Percentiles rank a stretch among this genome's conserved stretches.
Conservation (phyloP, 2,888 invertebrate genomes). For the Nebria brevicollis region DNA sequence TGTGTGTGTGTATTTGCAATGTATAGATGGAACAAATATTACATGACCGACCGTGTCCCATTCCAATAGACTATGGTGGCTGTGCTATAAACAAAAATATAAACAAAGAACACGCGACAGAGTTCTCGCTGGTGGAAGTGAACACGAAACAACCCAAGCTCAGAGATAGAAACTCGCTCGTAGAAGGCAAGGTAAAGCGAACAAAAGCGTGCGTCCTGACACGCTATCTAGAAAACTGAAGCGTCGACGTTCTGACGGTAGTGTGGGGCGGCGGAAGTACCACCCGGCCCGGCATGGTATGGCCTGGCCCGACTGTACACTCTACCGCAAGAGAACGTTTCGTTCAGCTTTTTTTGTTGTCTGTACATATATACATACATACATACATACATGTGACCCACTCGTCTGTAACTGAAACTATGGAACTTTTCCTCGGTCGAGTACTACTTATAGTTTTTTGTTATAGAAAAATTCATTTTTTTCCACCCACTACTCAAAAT, state of each 20-base stretch:
- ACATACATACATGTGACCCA: background rate
- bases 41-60: background rate
- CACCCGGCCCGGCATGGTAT: too few species aligned
- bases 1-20: too few species aligned
- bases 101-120: background rate
- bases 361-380: background rate
- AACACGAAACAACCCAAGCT: background rate
- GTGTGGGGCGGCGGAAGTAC: background rate
- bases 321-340: background rate
- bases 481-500: too few species aligned
- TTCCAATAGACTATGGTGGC: background rate
- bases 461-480: too few species aligned
- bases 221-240: background rate
- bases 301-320: too few species aligned
- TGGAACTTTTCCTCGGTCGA: background rate
- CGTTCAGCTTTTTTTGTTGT: background rate
- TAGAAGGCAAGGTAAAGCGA: background rate
- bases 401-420: background rate
- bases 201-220: background rate
- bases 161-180: background rate
- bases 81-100: background rate
- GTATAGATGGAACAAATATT: background rate
- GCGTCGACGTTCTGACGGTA: background rate
- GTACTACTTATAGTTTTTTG: background rate
- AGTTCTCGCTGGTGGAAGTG: background rate